phyloP scores from a whole-genome alignment of 2,113 vertebrate genomes.

The Bagarius yarrelli region DNA sequence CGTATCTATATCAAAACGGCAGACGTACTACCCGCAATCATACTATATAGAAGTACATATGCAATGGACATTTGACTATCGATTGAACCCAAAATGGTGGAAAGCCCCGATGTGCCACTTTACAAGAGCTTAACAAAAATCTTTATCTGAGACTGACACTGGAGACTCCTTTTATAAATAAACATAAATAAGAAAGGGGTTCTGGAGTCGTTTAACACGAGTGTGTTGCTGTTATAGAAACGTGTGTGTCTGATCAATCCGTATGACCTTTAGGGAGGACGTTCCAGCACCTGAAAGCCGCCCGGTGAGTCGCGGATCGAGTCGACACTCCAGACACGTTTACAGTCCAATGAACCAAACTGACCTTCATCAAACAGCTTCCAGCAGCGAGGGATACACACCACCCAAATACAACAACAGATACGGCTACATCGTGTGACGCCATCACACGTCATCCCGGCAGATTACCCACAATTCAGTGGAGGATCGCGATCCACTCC shows the following conservation, averaged over 20 bases:
- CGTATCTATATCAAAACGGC: too few relatives aligned
- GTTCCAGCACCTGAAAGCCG: conserved; percentile 63
- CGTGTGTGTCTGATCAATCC: background rate
- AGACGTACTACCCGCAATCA: too few relatives aligned
- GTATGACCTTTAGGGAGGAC: conserved; percentile 62
- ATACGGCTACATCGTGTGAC: conserved; percentile 60
- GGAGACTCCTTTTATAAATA: background rate
- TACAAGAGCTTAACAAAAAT: too few relatives aligned
- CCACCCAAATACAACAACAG: conserved; percentile 48
- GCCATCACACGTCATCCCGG: background rate
- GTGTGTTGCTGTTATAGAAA: background rate
- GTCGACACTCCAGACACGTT: conserved; percentile 47
- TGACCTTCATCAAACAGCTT: conserved; percentile 22
- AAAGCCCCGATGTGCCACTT: background rate
- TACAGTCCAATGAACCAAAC: conserved; percentile 51
- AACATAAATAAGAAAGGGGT: too few relatives aligned
- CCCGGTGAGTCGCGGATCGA: conserved; percentile 56
- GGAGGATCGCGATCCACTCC: background rate
- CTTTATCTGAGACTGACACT: too few relatives aligned
- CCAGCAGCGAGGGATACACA: conserved; percentile 44
- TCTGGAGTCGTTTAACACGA: too few relatives aligned
- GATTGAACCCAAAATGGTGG: background rate
- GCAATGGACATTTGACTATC: too few relatives aligned
- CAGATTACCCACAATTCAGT: background rate
- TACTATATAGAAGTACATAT: too few relatives aligned